Percentiles rank a stretch among this genome's conserved stretches.
Evolutionary conservation across 1,140 invertebrate genomes (phyloP).

Genomic region (Pseudomyrmex pallidus): DNA sequence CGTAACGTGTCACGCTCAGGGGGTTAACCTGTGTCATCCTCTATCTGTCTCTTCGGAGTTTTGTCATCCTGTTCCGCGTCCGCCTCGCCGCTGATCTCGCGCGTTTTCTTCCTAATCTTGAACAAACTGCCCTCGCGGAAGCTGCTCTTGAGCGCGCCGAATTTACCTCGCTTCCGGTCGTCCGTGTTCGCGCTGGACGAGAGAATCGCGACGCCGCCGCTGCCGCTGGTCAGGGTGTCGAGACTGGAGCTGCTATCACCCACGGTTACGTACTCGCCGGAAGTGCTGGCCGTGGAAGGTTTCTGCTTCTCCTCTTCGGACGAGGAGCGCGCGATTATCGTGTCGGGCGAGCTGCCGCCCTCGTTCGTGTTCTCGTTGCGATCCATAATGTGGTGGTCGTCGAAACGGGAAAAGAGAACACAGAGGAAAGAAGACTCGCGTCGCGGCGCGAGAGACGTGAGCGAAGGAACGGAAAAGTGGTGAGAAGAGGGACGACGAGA

Average conservation of each 20-base stretch:
- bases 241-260: conserved; percentile 80
- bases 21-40: conserved; percentile 47
- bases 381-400: conserved; percentile 76
- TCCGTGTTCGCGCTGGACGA: conserved; percentile 70
- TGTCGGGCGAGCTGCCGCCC: conserved; percentile 78
- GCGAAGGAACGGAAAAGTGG: not conserved
- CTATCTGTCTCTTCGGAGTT: conserved; percentile 38
- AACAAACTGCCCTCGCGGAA: conserved; percentile 78
- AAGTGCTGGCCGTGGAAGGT: conserved; percentile 62
- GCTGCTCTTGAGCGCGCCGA: conserved; percentile 77
- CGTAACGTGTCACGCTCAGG: not conserved
- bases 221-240: conserved; percentile 72
- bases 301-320: conserved; percentile 78
- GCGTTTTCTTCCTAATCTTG: conserved; percentile 77
- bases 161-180: conserved; percentile 78
- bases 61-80: conserved; percentile 58
- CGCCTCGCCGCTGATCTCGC: conserved; percentile 39
- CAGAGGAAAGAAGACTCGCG: not conserved
- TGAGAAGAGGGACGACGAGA: not conserved
- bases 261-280: conserved; percentile 71
- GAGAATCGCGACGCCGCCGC: conserved; percentile 51
- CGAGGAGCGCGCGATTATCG: conserved; percentile 76
- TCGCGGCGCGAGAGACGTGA: not conserved
- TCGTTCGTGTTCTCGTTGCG: conserved; percentile 75
- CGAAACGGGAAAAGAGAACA: not conserved